Evolutionary conservation across 2,888 invertebrate genomes (phyloP), one percentile per base, ranked within the genome.

Genomic region (Nymphalis polychloros): DNA sequence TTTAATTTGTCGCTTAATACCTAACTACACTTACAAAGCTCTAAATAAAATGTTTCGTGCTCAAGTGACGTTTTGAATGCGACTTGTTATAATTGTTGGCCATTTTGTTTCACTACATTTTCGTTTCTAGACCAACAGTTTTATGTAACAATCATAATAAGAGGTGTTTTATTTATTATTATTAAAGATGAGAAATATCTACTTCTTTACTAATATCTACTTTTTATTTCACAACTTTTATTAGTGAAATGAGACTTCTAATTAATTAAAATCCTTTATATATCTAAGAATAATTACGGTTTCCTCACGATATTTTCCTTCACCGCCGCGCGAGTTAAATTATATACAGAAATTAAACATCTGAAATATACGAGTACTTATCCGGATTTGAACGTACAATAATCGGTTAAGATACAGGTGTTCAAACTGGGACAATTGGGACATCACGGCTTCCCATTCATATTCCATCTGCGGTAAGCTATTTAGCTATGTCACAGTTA

Each of bases 61-160:
- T 66, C 60, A 66, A 66, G 66, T 66, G 52, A 66, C 52, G 60
- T 61, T 66, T 67, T 62, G 61, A 55, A 62, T 41, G 66, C 53
- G 52, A 52, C 59, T 35, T n/a, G 49, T 62, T 53, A 52, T 67
- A 67, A 67, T 67, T 67, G 61, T n/a, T 67, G 61, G 66, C 61
- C 61, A 67, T 62, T 55, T 62, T 57, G 57, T 57, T 57, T 35
- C 41, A 35, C 41, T 57, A 57, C 41, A 41, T 41, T 57, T 67
- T 67, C 66, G 53, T 61, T 60, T 61, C 66, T 66, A 61, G 66
- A 66, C 50, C 66, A 52, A 66, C 52, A 47, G 31, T 60, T 60
- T 60, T 66, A 16, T 55, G 31, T 16, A 17, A 23, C 10, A 17
- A 8, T 27, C 16, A 1, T 31, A 17, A 31, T 27, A 53, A 17